Base-by-base conservation (phyloP, 2,113 vertebrate genomes). In the Lethenteron camtschaticum region DNA sequence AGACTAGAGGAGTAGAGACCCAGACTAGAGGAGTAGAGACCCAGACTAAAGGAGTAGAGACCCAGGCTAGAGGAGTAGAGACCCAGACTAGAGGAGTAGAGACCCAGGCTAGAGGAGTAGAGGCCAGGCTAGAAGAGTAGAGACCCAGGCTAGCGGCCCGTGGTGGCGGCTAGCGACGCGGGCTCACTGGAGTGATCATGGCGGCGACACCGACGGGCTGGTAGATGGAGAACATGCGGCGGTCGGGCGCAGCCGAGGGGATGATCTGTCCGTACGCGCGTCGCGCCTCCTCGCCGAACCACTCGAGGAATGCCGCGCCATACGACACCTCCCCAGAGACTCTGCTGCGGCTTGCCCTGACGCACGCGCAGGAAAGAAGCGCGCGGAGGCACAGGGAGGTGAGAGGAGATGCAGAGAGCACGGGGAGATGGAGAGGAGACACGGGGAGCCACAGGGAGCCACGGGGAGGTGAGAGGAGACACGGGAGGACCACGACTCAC, bases 241-340 rank as follows among this genome's bases (percentile, higher is more conserved):
- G 78, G 70, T 88, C 84, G 58, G 75, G 84, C 1, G 71, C 68
- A 0, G 85, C 57, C 0, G 84, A 75, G 5, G 82, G 76, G 58
- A 99, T 84, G 2, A 99, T 41, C 75, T 96, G 91, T 1, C 92
- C 92, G 1, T 99, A 95, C 6, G 87, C 73, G 3, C 87, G 81
- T 0, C 88, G 84, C 2, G 87, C 90, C 77, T 96, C 92, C 76
- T 95, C 94, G 0, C 89, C 87, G 74, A 94, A 96, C 94, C 94
- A 96, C 74, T 99, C 90, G 55, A 99, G 75, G 77, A 99, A 99
- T 0, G 81, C 80, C 66, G 92, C 87, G 0, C 90, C 82, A 74
- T 99, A 99, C 1, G 78, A 3, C 1, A 91, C 70, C 77, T 96
- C 92, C 3, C 82, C 1, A 83, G 76, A 1, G 92, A 83, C 80